These are phyloP conservation scores for Suillia variegata DNA, from an alignment of 2,888 invertebrate species.

Conservation along the genomic window DNA sequence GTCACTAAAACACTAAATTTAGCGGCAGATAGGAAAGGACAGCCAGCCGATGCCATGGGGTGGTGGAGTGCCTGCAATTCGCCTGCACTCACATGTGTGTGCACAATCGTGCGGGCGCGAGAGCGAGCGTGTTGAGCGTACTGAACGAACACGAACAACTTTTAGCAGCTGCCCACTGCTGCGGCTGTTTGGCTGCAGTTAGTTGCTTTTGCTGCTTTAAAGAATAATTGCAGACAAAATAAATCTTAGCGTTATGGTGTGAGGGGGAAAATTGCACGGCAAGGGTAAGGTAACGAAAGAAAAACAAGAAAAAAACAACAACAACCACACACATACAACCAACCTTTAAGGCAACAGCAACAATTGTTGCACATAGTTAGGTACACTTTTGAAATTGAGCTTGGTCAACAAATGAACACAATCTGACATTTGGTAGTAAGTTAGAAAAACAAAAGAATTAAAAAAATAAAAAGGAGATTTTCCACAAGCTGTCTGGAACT, in stretches of 20 bases:
- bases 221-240: conserved; percentile 50
- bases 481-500: too few relatives aligned
- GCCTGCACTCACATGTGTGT: too few relatives aligned
- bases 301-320: too few relatives aligned
- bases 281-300: too few relatives aligned
- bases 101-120: too few relatives aligned
- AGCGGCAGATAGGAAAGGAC: not conserved
- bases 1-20: not conserved
- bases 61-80: not conserved
- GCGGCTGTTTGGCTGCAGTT: too few relatives aligned
- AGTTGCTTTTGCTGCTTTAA: conserved; percentile 5
- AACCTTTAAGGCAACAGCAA: too few relatives aligned
- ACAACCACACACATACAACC: too few relatives aligned
- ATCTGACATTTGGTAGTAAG: too few relatives aligned
- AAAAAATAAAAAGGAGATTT: too few relatives aligned
- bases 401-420: too few relatives aligned
- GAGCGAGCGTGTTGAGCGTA: not conserved
- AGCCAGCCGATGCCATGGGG: not conserved
- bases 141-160: not conserved
- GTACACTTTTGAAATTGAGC: not conserved
- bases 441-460: too few relatives aligned
- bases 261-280: not conserved
- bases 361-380: not conserved
- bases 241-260: conserved; percentile 39
- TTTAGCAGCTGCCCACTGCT: conserved; percentile 28